Base-by-base conservation (phyloP, 1,140 invertebrate genomes). In the Leptinotarsa texana region DNA sequence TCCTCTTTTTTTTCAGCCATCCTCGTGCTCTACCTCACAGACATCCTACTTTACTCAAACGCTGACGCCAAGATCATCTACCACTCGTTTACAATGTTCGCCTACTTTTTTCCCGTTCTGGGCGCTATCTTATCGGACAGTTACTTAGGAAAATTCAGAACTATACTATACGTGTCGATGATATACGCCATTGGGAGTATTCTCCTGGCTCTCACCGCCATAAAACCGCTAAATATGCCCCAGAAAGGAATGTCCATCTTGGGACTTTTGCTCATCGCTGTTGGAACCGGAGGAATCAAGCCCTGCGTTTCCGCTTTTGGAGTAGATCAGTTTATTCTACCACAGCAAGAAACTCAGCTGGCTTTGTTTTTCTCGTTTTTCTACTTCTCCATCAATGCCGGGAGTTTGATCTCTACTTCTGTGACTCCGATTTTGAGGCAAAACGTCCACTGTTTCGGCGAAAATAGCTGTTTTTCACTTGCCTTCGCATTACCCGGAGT, bases 261-360 rank as follows among this genome's bases (percentile, higher is more conserved):
- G n/a, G 96, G 95, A 1, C 86, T 98, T 73, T 79, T 92, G 0
- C 86, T 97, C 17, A 96, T 98, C 77, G 95, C 95, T 3, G 72
- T 97, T 15, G 96, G 96, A 1, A 96, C 96, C 0, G 98, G 97
- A 11, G 96, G 98, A 3, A 99, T 99, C 81, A 99, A 99, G 84
- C 97, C 98, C 1, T 99, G 97, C 84, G 97, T 99, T 0, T 91
- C 95, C 0, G 94, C 98, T 0, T 99, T 99, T 85, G 98, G 98
- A 21, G 98, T 96, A 1, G 98, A 99, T 86, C 98, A 99, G 87
- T 98, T 97, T 84, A 87, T 90, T 75, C 78, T 95, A 51, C 95
- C 95, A 0, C 90, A 92, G 81, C 94, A 94, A 86, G 91, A 90
- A 80, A 86, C 86, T 75, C 91, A 96, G 82, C 85, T 97, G 61